Evolutionary conservation across 2,113 vertebrate species (phyloP), one percentile per base, ranked within the genome.

Genomic region (Onychostoma macrolepis): DNA sequence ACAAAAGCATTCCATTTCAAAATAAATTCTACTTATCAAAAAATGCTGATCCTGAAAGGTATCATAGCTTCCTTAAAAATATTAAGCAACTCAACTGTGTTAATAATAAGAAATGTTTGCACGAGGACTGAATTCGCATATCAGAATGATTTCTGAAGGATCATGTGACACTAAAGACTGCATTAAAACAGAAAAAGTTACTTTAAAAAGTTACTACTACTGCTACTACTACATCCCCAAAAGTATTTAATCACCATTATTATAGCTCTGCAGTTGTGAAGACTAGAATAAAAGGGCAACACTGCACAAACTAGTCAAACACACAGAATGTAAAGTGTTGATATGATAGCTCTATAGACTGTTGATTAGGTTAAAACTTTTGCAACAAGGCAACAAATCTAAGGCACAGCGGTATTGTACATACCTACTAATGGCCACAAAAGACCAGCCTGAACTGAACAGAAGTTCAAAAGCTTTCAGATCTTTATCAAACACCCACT

Each of bases 401-500:
- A 43, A 43, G 38, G 71, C 21, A 5, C 38, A 74, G 71, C 2
- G 10, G 38, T 74, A 21, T 43, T n/a, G 38, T 43, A 13, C 38
- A 74, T n/a, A 43, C 21, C 71, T 74, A 43, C 21, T 74, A 74
- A 74, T 74, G 71, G 71, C 71, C 38, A 43, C 71, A 75, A 45
- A 77, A 43, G n/a, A 28, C 15, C 21, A 45, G 41, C 21, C 24
- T 48, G 43, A 48, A 77, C 24, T 77, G 75, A 77, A 21, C 33
- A 38, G 12, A 50, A n/a, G 10, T 38, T 80, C 33, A 80, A 80
- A 80, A 80, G 28, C 33, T 80, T 80, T 65, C 45, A 80, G 33
- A 63, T 61, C 33, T 80, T 63, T 38, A 63, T 45, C n/a, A 43
- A 81, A 80, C 30, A 80, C 80, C 80, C 58, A 67, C 38, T 67